These are phyloP conservation scores for Bubo bubo DNA, from an alignment of 2,113 vertebrate genomes.

Conservation along the genomic window DNA sequence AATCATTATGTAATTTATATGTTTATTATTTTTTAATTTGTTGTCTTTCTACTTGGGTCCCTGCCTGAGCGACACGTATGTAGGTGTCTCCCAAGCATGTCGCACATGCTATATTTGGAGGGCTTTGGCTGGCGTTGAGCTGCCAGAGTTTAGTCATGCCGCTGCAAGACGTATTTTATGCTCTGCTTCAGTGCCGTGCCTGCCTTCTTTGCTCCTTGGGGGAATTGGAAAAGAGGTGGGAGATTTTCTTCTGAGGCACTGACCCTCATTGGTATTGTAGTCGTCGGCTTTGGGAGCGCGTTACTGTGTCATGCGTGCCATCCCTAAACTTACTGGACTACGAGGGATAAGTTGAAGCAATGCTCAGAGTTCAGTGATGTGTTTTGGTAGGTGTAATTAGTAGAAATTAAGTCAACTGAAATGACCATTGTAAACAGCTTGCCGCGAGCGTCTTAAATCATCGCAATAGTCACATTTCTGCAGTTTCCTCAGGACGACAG, in stretches of 20 bases:
- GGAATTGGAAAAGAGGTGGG: not conserved
- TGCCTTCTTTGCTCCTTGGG: not conserved
- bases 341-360: accelerated
- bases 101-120: not conserved
- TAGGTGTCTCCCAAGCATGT: not conserved
- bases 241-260: not conserved
- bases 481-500: accelerated
- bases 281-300: not conserved
- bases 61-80: not conserved
- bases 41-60: not conserved
- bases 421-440: not conserved
- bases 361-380: not conserved
- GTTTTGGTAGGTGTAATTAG: not conserved
- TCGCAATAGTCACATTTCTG: accelerated
- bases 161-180: accelerated
- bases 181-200: accelerated
- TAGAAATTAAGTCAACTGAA: not conserved
- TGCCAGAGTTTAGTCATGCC: accelerated
- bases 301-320: accelerated
- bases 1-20: accelerated
- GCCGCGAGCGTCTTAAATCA: not conserved
- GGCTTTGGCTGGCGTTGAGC: not conserved
- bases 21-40: not conserved
- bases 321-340: not conserved
- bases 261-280: accelerated